phyloP scores from a whole-genome alignment of 2,888 invertebrate genomes.

The Pseudococcus longispinus region DNA sequence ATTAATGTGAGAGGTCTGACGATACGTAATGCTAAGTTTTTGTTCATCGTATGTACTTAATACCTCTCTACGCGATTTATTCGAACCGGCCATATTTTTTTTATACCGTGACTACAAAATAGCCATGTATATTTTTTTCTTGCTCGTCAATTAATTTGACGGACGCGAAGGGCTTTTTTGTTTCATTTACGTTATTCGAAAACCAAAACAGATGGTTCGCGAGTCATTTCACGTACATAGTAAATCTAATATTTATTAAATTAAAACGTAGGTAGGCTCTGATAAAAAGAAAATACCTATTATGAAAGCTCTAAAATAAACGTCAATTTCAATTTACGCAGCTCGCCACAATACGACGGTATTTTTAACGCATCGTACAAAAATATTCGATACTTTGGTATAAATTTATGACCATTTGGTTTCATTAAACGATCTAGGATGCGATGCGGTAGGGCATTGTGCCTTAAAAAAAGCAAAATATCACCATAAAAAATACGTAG shows the following conservation, averaged over 20 bases:
- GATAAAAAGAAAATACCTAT: background rate
- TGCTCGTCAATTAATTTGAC: background rate
- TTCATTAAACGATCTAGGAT: background rate
- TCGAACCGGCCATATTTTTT: background rate
- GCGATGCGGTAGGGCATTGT: background rate
- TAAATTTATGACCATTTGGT: background rate
- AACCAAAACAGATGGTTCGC: background rate
- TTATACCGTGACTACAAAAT: background rate
- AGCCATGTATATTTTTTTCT: background rate
- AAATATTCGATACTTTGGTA: background rate
- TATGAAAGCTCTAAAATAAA: background rate
- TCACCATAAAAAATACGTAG: background rate
- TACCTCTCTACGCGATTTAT: too few relatives aligned
- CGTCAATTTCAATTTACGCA: slow-evolving; percentile 5
- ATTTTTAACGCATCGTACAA: background rate
- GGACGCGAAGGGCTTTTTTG: background rate
- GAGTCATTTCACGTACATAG: background rate
- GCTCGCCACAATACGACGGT: background rate
- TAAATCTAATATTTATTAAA: background rate
- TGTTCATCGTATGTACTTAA: too few relatives aligned
- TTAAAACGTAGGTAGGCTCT: background rate
- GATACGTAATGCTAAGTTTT: background rate
- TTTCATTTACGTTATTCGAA: background rate
- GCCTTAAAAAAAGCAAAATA: background rate
- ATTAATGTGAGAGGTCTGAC: background rate